A percentile compares a stretch with the other conserved stretches of the same genome.
These are phyloP conservation scores for Abrostola triplasia DNA, from an alignment of 2,888 invertebrate genomes.

Conservation along the genomic window DNA sequence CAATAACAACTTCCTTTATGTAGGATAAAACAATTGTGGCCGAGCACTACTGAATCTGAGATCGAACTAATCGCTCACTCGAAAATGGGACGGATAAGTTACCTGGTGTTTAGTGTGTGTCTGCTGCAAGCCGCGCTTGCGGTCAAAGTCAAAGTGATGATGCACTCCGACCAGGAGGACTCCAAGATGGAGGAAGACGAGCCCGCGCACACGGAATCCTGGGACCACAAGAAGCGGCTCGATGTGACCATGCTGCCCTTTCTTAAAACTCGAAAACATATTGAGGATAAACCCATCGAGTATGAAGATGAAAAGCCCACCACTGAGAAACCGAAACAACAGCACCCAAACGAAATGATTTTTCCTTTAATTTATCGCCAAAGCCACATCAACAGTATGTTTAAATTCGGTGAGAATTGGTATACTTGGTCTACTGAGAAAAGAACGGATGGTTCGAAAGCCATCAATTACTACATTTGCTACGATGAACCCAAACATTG, in stretches of 20 bases:
- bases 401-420: slow-evolving; percentile 84
- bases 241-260: slow-evolving; percentile 72
- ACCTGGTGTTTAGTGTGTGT: slow-evolving; percentile 59
- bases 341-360: slow-evolving; percentile 81
- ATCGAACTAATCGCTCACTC: slow-evolving; percentile 35
- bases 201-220: slow-evolving; percentile 59
- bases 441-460: slow-evolving; percentile 77
- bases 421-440: slow-evolving; percentile 84
- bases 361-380: slow-evolving; percentile 82
- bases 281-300: slow-evolving; percentile 64
- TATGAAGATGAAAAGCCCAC: slow-evolving; percentile 70
- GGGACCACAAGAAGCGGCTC: slow-evolving; percentile 64
- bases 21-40: slow-evolving; percentile 43
- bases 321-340: slow-evolving; percentile 68
- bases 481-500: slow-evolving; percentile 84
- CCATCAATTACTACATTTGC: slow-evolving; percentile 78
- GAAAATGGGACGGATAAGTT: slow-evolving; percentile 64
- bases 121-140: slow-evolving; percentile 65
- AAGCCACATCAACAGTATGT: slow-evolving; percentile 82
- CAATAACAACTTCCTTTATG: slow-evolving; percentile 64
- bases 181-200: slow-evolving; percentile 77
- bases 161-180: slow-evolving; percentile 81
- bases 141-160: slow-evolving; percentile 81
- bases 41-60: slow-evolving; percentile 26
- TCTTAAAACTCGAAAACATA: slow-evolving; percentile 63